These are phyloP conservation scores for Zaprionus taronus DNA, from an alignment of 1,140 invertebrate genomes.

Conservation along the genomic window DNA sequence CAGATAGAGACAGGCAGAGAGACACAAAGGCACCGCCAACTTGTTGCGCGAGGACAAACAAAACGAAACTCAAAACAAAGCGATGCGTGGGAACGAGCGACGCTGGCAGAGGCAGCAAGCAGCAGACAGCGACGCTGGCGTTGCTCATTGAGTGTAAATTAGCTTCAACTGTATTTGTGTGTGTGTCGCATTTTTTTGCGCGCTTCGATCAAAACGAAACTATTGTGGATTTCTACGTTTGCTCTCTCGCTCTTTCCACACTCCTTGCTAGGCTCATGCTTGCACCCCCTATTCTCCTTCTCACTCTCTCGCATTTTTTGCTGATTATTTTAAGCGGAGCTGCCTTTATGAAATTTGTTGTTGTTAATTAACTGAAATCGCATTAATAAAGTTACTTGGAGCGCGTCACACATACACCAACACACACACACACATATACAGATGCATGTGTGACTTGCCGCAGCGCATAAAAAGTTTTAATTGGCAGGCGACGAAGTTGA, in stretches of 20 bases:
- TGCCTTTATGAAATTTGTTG: conserved; percentile 62
- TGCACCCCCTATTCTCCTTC: too few relatives aligned
- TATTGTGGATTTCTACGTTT: background rate
- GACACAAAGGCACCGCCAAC: conserved; percentile 38
- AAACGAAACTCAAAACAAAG: conserved; percentile 71
- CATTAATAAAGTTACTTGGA: conserved; percentile 76
- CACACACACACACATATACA: conserved; percentile 5
- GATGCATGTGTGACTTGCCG: conserved; percentile 49
- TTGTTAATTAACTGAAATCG: conserved; percentile 79
- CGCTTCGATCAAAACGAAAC: background rate
- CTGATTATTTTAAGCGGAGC: conserved; percentile 30
- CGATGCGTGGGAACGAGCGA: conserved; percentile 49
- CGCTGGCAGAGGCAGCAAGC: background rate
- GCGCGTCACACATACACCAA: conserved; percentile 34
- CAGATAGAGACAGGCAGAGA: conserved; percentile 18
- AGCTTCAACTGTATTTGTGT: conserved; percentile 10
- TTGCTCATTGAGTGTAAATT: conserved; percentile 31
- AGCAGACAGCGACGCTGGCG: background rate
- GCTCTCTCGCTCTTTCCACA: background rate
- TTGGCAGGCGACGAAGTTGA: conserved; percentile 80
- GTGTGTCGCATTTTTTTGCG: background rate
- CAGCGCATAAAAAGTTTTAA: conserved; percentile 79
- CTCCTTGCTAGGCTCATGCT: background rate
- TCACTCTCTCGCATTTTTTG: conserved; percentile 8
- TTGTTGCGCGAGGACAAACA: conserved; percentile 64